These are phyloP conservation scores for Phenacoccus solenopsis DNA, from an alignment of 1,140 invertebrate genomes.

Conservation along the genomic window DNA sequence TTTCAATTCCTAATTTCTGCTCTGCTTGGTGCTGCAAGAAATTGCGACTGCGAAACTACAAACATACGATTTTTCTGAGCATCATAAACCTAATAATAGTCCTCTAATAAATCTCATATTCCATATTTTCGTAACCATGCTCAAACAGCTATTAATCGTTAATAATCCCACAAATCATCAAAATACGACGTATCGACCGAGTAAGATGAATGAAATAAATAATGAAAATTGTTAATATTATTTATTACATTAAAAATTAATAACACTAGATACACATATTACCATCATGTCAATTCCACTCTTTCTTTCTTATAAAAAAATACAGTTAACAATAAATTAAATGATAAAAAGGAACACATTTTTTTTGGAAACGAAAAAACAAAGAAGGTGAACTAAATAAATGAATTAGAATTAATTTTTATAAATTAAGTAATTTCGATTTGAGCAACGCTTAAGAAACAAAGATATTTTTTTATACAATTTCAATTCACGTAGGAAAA, in stretches of 20 bases:
- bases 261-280: constrained; percentile 18
- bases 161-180: no score
- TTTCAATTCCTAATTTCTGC: no score
- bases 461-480: neutral
- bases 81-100: no score
- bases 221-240: constrained; percentile 12
- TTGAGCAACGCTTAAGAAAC: constrained; percentile 10
- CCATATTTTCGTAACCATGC: no score
- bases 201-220: neutral
- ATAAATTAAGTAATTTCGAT: constrained; percentile 9
- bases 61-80: no score
- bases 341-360: constrained; percentile 17
- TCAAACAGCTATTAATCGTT: no score
- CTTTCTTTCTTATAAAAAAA: constrained; percentile 13
- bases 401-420: constrained; percentile 7
- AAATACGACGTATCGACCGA: no score
- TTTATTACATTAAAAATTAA: constrained; percentile 18
- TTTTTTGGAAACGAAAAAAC: neutral
- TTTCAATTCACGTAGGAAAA: neutral
- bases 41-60: no score
- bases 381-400: constrained; percentile 8
- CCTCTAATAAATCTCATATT: no score
- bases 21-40: no score
- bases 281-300: constrained; percentile 13
- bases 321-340: constrained; percentile 17